These are phyloP conservation scores for Sardinella longiceps DNA, from an alignment of 2,797 vertebrate genomes.

Conservation along the genomic window DNA sequence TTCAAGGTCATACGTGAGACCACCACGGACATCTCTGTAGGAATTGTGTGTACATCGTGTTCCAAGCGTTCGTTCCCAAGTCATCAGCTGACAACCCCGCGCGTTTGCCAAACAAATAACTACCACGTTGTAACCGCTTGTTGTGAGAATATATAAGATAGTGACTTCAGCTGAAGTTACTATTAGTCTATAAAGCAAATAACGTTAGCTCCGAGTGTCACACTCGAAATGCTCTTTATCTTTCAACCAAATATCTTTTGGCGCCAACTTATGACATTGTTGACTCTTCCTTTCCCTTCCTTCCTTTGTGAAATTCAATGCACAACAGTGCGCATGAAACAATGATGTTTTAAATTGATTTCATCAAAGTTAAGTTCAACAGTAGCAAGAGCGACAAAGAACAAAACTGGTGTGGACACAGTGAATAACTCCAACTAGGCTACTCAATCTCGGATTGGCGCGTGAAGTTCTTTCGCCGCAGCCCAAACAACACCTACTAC, in stretches of 20 bases:
- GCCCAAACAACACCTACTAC: background rate
- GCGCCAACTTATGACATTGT: background rate
- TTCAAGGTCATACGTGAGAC: too few species aligned
- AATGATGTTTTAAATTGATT: background rate
- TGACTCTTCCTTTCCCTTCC: background rate
- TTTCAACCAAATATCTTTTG: background rate
- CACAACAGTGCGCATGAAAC: background rate
- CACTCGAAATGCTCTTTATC: too few species aligned
- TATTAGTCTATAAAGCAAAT: too few species aligned
- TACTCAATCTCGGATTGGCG: background rate
- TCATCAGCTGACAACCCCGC: too few species aligned
- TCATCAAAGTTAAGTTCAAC: background rate
- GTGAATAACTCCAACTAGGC: background rate
- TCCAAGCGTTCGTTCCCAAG: too few species aligned
- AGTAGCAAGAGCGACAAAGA: background rate
- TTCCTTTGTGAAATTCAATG: background rate
- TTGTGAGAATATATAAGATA: too few species aligned
- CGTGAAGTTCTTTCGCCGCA: background rate
- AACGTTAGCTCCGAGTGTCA: too few species aligned
- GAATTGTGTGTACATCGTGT: too few species aligned
- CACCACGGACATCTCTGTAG: too few species aligned
- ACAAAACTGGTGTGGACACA: background rate
- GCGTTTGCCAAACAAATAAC: too few species aligned
- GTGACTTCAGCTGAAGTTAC: too few species aligned
- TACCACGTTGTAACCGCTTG: too few species aligned